Conservation (phyloP, 2,797 vertebrate genomes). For the Malurus splendens region DNA sequence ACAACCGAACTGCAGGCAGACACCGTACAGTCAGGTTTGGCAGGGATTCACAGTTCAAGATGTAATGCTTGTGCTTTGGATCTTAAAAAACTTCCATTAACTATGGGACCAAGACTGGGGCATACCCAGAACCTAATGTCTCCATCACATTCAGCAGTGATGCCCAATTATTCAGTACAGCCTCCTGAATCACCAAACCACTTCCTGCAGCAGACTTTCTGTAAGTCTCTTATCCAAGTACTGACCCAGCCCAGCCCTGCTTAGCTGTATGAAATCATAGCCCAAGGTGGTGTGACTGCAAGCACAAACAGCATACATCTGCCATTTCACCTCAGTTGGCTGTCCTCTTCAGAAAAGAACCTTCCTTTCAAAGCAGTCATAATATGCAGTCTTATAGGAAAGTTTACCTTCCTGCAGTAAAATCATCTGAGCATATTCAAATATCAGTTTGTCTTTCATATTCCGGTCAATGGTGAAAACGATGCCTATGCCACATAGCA, state of each 20-base stretch:
- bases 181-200: conserved; percentile 53
- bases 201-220: conserved; percentile 43
- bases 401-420: not conserved
- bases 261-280: conserved; percentile 42
- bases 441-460: not conserved
- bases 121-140: not conserved
- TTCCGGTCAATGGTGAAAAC: not conserved
- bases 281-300: conserved; percentile 36
- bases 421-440: not conserved
- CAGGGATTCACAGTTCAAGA: not conserved
- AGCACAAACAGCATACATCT: conserved; percentile 34
- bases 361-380: not conserved
- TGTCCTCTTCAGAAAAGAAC: not conserved
- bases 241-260: conserved; percentile 52
- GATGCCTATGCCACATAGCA: not conserved
- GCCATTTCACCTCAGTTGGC: not conserved
- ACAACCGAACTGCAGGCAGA: not conserved
- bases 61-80: not conserved
- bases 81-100: not conserved
- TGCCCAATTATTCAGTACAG: not conserved
- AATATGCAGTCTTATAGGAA: not conserved
- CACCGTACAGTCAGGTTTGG: not conserved
- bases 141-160: not conserved
- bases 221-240: conserved; percentile 39
- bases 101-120: not conserved